Conservation (phyloP, 2,113 vertebrate genomes). For the Anarhynchus alexandrinus region DNA sequence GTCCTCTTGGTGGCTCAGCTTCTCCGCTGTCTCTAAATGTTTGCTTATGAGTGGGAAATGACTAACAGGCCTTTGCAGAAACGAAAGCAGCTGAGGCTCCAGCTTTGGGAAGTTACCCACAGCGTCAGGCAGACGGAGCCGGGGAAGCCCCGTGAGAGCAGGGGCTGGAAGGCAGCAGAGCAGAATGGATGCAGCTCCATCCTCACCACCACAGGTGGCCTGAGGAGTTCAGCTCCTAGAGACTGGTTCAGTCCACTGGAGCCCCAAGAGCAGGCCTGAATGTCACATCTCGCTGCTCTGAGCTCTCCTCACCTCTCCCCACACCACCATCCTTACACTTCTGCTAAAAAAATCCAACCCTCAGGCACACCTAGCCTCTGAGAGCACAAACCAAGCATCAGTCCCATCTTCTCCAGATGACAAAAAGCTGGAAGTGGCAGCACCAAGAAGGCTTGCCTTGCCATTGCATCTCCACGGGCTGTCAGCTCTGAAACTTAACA, state of each 20-base stretch:
- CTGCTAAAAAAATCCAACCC: background rate
- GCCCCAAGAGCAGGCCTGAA: background rate
- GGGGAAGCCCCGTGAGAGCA: background rate
- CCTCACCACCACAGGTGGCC: background rate
- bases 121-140: fast-evolving
- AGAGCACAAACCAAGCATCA: background rate
- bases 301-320: fast-evolving
- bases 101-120: background rate
- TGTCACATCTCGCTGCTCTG: background rate
- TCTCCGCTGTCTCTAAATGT: background rate
- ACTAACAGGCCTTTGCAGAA: background rate
- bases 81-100: background rate
- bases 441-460: background rate
- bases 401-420: background rate
- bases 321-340: background rate
- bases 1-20: background rate
- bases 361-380: background rate
- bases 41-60: background rate
- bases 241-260: background rate
- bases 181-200: background rate
- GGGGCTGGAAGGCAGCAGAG: background rate
- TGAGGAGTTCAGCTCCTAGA: background rate
- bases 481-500: background rate
- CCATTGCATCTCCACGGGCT: background rate
- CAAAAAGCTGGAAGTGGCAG: background rate